Evolutionary conservation across 2,113 vertebrate genomes (phyloP), one percentile per base, ranked within the genome.

Genomic region (Junco hyemalis): DNA sequence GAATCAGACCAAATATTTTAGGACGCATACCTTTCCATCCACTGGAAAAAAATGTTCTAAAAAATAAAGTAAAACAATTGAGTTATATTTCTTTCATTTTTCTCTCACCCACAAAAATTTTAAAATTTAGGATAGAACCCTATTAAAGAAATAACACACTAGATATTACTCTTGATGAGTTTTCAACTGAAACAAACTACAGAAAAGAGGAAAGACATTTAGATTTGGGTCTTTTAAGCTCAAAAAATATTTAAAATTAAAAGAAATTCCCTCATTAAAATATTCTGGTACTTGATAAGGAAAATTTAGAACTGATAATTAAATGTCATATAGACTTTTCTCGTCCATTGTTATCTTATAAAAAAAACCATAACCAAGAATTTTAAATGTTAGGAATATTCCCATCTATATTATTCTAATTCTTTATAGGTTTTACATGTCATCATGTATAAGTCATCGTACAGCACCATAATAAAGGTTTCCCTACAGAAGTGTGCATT

Each of bases 51-150:
- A 40, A 15, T 3, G 12, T 24, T 59, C 4, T 40, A 81, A 73
- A 15, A 48, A 63, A 14, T 51, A 54, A 76, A 54, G 1, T 9
- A 42, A 86, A 63, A 42, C 3, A 72, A 38, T 26, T 18, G 14
- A 47, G 5, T 33, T 79, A 35, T 4, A 57, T 31, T 47, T 68
- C 22, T 59, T 14, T 40, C 4, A 22, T 51, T 79, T 64, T 56
- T 50, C 9, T 29, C 9, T 24, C 3, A 1, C 11, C 1, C 1
- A 1, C 3, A 33, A 28, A 21, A 36, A 11, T 6, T 45, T 47
- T 22, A 10, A 60, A 64, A 48, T 65, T 4, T 53, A 53, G 16
- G 51, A 42, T 29, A 57, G 60, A 54, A 33, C 0, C 2, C 11
- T 60, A 22, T 13, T 21, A 57, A 90, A 70, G 12, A 66, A 14